Evolutionary conservation across 1,140 invertebrate genomes (phyloP).

Genomic region (Meloidogyne exigua): DNA sequence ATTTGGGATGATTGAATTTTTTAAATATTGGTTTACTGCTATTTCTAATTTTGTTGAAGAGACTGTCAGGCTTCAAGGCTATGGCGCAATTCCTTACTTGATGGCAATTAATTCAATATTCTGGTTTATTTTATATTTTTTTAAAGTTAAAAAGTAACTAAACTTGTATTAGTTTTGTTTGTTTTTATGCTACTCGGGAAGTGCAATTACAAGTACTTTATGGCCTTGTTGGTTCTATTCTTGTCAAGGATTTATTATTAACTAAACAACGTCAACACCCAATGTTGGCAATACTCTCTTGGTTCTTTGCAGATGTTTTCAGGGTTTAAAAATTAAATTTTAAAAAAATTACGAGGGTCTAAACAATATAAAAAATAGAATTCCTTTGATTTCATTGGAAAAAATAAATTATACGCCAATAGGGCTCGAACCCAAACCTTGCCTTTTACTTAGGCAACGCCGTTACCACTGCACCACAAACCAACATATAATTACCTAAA

Average conservation of each 20-base stretch:
- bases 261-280: constrained; percentile 25
- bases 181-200: constrained; percentile 29
- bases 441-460: not conserved
- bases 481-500: no score
- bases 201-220: constrained; percentile 24
- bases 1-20: not conserved
- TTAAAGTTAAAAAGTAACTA: not conserved
- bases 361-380: no score
- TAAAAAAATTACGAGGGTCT: no score
- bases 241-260: constrained; percentile 34
- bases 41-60: not conserved
- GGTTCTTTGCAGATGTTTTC: constrained; percentile 31
- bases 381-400: not conserved
- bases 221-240: constrained; percentile 26
- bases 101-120: constrained; percentile 31
- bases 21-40: not conserved
- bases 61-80: not conserved
- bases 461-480: not conserved
- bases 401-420: not conserved
- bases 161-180: constrained; percentile 25
- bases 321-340: constrained; percentile 17
- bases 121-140: constrained; percentile 33
- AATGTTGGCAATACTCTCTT: constrained; percentile 25
- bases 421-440: not conserved
- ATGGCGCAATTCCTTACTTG: constrained; percentile 25